Conservation (phyloP, 2,888 invertebrate species). For the Adelognathus sp. region DNA sequence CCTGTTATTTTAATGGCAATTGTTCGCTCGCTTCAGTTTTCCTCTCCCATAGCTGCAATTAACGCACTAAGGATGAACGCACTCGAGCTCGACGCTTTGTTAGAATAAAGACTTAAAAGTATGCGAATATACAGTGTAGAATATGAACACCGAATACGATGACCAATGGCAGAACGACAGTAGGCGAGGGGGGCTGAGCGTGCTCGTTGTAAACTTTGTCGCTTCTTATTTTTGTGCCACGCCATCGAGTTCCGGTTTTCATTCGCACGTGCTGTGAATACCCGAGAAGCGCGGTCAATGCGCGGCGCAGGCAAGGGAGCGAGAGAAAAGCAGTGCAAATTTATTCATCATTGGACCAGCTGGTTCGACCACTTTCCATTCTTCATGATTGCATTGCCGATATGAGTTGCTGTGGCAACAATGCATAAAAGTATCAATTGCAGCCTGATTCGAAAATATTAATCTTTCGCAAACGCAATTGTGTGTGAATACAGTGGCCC, state of each 20-base stretch:
- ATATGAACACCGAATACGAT: conserved; percentile 4
- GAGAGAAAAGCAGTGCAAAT: background rate
- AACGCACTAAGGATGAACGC: conserved; percentile 48
- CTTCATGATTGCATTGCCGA: background rate
- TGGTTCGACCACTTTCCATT: conserved; percentile 13
- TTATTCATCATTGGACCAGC: conserved; percentile 32
- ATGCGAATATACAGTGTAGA: background rate
- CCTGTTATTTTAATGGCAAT: conserved; percentile 51
- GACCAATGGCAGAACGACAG: conserved; percentile 14
- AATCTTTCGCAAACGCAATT: no score
- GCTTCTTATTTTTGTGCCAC: conserved; percentile 5
- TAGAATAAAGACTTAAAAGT: conserved; percentile 21
- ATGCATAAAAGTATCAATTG: background rate
- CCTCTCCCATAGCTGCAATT: conserved; percentile 43
- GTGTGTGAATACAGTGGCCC: no score
- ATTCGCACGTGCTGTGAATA: conserved; percentile 39
- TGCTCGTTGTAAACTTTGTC: conserved; percentile 38
- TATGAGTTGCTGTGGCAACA: background rate
- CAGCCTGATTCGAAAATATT: no score
- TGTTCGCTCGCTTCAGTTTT: conserved; percentile 39
- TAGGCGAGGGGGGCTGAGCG: background rate
- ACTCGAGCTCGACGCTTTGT: conserved; percentile 35
- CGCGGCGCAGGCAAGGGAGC: background rate
- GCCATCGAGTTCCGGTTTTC: conserved; percentile 42
- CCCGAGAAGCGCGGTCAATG: conserved; percentile 14